Conservation (phyloP, 1,140 invertebrate species). For the Lineus longissimus region DNA sequence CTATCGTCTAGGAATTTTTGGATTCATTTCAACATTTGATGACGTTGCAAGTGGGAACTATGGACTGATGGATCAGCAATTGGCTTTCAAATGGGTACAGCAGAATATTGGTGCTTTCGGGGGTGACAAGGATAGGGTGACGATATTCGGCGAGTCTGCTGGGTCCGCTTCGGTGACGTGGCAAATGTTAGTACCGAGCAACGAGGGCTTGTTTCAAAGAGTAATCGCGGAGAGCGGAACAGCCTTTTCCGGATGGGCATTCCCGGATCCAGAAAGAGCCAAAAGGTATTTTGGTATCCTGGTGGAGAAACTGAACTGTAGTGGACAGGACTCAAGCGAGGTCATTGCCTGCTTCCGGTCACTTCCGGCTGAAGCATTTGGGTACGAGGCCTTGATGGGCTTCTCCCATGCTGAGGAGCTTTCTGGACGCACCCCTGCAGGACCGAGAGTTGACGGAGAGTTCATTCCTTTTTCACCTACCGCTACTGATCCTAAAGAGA, state of each 20-base stretch:
- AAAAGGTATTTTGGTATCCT: neutral
- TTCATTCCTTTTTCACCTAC: no score
- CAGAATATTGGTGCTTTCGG: conserved; percentile 70
- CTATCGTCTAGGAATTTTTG: conserved; percentile 55
- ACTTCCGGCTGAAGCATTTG: neutral
- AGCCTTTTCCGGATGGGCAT: neutral
- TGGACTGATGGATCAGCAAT: conserved; percentile 37
- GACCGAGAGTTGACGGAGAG: no score
- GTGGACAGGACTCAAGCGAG: neutral
- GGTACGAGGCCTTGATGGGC: neutral
- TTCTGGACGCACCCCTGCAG: neutral
- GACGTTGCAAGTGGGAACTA: conserved; percentile 23
- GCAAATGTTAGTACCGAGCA: conserved; percentile 9
- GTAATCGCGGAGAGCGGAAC: conserved; percentile 23
- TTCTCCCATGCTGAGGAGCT: neutral
- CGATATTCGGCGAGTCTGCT: conserved; percentile 65
- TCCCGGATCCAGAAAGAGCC: neutral
- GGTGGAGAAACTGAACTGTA: neutral
- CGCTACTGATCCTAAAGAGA: no score
- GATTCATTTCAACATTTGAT: conserved; percentile 59
- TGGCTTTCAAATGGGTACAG: conserved; percentile 55
- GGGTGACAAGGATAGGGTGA: conserved; percentile 65
- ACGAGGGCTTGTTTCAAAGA: conserved; percentile 21
- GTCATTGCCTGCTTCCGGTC: neutral
- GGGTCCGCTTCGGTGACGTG: conserved; percentile 19